Evolutionary conservation across 1,140 invertebrate genomes (phyloP), one percentile per base, ranked within the genome.

Genomic region (Ptiloglossa arizonensis): DNA sequence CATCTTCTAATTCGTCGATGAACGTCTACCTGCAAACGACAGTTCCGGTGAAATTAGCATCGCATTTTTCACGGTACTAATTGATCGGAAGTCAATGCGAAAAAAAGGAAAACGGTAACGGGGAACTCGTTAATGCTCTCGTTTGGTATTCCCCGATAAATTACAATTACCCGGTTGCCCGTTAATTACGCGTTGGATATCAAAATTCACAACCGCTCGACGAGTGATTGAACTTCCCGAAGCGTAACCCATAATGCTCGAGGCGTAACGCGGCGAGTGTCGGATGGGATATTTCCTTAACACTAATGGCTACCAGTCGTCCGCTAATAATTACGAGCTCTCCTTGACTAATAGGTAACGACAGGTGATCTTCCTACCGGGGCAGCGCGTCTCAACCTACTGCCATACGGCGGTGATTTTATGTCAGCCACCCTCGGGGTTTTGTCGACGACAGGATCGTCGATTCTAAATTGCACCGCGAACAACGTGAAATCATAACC

Each of bases 1-100:
- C 88, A 88, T 89, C 71, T 69, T 89, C 57, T 77, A 71, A 67
- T 66, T 83, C 38, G 13, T 78, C 57, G 56, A 27, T 15, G 35
- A 68, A 19, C 71, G 48, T 83, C 52, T 72, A 38, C 77, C 82
- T 85, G 71, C 9, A 56, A 85, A 44, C 63, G 44, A 70, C 3
- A 60, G 44, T 17, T 17, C 11, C 27, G 27, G n/a, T 54, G 13
- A 27, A 1, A 66, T n/a, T 44, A 60, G 11, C 22, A 52, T 60
- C 17, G 19, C 13, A 13, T 9, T 9, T 22, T 50, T 57, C 2
- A 27, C 17, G 29, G 29, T 0, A 19, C 19, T 17, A 60, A n/a
- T 41, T 44, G 38, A 62, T 62, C 38, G 59, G 41, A 62, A 38
- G 1, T 32, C 6, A 41, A 24, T 11, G 27, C 27, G 24, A 11